phyloP scores from a whole-genome alignment of 1,140 invertebrate species.

The Sycophaga agraensis region DNA sequence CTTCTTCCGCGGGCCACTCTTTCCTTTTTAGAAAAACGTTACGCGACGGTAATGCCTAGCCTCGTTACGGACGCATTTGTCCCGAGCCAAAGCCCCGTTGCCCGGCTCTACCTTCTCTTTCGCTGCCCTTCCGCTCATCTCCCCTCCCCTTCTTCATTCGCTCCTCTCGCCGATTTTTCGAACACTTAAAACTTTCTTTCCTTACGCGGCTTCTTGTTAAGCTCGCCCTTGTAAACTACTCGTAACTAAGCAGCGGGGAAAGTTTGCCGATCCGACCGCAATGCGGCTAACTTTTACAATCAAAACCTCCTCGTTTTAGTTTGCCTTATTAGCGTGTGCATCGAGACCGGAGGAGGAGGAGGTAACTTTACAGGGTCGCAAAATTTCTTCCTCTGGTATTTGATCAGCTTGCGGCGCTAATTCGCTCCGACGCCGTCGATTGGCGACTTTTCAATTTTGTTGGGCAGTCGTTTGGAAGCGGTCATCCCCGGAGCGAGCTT shows the following conservation, averaged over 20 bases:
- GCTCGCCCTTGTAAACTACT: not conserved
- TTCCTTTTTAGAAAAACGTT: not conserved
- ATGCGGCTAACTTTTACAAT: constrained; percentile 4
- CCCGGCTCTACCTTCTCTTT: too few relatives aligned
- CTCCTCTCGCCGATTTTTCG: constrained; percentile 7
- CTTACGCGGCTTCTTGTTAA: constrained; percentile 11
- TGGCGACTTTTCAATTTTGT: too few relatives aligned
- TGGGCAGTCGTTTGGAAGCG: too few relatives aligned
- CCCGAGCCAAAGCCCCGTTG: too few relatives aligned
- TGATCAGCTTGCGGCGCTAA: too few relatives aligned
- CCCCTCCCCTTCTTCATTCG: not conserved
- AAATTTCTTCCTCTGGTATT: too few relatives aligned
- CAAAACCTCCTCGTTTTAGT: not conserved
- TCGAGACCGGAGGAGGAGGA: too few relatives aligned
- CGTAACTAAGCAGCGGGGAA: not conserved
- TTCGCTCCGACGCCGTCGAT: too few relatives aligned
- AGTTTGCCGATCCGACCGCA: not conserved
- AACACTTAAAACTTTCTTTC: constrained; percentile 19
- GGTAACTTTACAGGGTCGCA: too few relatives aligned
- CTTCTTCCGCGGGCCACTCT: not conserved
- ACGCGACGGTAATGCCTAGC: constrained; percentile 12
- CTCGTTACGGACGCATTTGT: constrained; percentile 20
- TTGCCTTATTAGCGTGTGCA: not conserved
- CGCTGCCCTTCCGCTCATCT: not conserved
- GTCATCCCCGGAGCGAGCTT: too few relatives aligned